These are phyloP conservation scores for Megaceryle torquata DNA, from an alignment of 2,113 vertebrate species.

Conservation along the genomic window DNA sequence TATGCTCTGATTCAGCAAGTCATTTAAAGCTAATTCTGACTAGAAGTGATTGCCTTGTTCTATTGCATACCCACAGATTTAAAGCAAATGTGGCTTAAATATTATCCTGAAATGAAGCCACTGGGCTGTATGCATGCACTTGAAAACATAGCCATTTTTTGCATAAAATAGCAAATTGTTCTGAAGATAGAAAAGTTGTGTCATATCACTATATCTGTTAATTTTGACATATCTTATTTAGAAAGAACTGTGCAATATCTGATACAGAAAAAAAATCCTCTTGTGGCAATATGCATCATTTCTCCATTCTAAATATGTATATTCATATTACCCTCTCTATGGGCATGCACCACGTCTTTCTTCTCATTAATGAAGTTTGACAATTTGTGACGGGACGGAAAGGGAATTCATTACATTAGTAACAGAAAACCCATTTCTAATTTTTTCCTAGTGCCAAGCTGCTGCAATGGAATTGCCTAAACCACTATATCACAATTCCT, in stretches of 20 bases:
- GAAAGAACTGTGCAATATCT: neutral
- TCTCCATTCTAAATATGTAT: neutral
- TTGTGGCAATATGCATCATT: neutral
- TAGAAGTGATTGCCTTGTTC: neutral
- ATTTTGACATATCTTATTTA: neutral
- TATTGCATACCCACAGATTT: neutral
- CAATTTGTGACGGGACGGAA: slow-evolving; percentile 63
- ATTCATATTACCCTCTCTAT: neutral
- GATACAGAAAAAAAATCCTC: neutral
- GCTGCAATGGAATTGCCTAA: slow-evolving; percentile 74
- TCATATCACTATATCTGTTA: neutral
- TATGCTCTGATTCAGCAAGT: neutral
- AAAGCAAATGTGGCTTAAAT: neutral
- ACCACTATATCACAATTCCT: slow-evolving; percentile 65
- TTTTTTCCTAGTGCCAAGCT: slow-evolving; percentile 64
- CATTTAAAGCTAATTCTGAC: neutral
- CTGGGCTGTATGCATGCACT: neutral
- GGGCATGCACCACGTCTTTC: neutral
- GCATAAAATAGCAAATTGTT: neutral
- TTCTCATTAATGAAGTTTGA: slow-evolving; percentile 64
- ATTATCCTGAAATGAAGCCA: neutral
- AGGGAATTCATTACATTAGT: slow-evolving; percentile 72
- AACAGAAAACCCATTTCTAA: slow-evolving; percentile 72
- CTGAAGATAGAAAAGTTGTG: neutral
- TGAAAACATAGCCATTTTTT: neutral